Conservation (phyloP, 2,888 invertebrate genomes). For the Agriopis aurantiaria region DNA sequence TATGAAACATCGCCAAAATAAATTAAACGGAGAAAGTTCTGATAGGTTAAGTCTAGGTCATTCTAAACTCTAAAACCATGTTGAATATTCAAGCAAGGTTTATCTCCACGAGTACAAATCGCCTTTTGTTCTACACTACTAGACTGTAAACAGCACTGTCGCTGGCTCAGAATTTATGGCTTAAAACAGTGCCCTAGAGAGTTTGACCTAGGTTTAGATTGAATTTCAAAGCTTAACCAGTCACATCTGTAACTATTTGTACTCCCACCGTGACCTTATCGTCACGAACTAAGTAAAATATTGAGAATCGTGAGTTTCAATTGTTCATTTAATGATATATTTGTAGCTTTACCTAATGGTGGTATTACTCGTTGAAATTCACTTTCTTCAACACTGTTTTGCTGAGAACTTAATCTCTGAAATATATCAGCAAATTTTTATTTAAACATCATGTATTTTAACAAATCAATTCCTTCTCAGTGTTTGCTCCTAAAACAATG, state of each 20-base stretch:
- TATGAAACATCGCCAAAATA: conserved; percentile 39
- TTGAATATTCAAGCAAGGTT: conserved; percentile 42
- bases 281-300: conserved; percentile 75
- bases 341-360: conserved; percentile 41
- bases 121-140: conserved; percentile 51
- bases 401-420: conserved; percentile 15
- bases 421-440: neutral
- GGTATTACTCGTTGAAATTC: conserved; percentile 33
- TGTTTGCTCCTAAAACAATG: neutral
- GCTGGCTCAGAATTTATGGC: conserved; percentile 49
- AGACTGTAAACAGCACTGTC: conserved; percentile 49
- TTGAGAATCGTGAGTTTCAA: conserved; percentile 64
- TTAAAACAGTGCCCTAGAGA: conserved; percentile 66
- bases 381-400: conserved; percentile 12
- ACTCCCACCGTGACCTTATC: conserved; percentile 69
- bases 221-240: conserved; percentile 67
- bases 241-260: conserved; percentile 66
- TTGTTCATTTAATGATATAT: conserved; percentile 55
- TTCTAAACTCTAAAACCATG: conserved; percentile 36
- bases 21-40: conserved; percentile 46
- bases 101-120: conserved; percentile 44
- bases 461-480: neutral
- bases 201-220: conserved; percentile 76
- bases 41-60: conserved; percentile 39
- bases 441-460: neutral